These are phyloP conservation scores for Serrognathus titanus DNA, from an alignment of 2,888 invertebrate species.

Conservation along the genomic window DNA sequence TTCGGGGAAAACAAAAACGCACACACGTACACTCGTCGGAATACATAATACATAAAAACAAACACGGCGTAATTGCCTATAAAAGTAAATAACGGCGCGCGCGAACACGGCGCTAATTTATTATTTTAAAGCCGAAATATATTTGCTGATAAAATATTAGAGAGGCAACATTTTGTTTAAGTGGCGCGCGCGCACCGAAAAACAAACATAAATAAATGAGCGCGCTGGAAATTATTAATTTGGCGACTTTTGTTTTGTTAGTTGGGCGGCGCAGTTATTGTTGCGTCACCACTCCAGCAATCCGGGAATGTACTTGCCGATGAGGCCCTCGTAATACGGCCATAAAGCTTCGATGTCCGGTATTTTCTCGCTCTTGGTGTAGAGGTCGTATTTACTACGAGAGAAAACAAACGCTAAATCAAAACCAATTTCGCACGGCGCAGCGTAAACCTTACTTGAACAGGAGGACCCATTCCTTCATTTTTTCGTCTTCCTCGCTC, in stretches of 20 bases:
- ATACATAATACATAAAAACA: too few relatives aligned
- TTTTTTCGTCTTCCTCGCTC: conserved; percentile 70
- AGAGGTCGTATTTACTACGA: conserved; percentile 93
- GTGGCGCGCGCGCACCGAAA: background rate
- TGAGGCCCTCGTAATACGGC: conserved; percentile 89
- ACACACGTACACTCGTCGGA: too few relatives aligned
- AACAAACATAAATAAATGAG: too few relatives aligned
- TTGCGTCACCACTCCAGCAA: conserved; percentile 63
- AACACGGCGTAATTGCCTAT: background rate
- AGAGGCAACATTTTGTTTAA: background rate
- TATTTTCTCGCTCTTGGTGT: conserved; percentile 81
- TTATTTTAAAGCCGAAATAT: conserved; percentile 1
- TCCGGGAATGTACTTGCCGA: conserved; percentile 91
- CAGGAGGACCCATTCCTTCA: conserved; percentile 74
- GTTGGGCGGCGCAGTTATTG: background rate
- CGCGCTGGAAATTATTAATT: too few relatives aligned
- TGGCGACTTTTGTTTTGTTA: too few relatives aligned
- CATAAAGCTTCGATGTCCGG: conserved; percentile 84
- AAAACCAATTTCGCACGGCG: too few relatives aligned
- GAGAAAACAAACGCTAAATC: conserved; percentile 19
- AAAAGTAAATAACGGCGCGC: conserved; percentile 1
- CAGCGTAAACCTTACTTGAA: conserved; percentile 73
- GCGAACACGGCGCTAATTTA: background rate
- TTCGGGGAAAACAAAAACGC: too few relatives aligned
- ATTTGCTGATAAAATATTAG: background rate